Base-by-base conservation (phyloP, 2,888 invertebrate species). In the Aleiodes testaceus region DNA sequence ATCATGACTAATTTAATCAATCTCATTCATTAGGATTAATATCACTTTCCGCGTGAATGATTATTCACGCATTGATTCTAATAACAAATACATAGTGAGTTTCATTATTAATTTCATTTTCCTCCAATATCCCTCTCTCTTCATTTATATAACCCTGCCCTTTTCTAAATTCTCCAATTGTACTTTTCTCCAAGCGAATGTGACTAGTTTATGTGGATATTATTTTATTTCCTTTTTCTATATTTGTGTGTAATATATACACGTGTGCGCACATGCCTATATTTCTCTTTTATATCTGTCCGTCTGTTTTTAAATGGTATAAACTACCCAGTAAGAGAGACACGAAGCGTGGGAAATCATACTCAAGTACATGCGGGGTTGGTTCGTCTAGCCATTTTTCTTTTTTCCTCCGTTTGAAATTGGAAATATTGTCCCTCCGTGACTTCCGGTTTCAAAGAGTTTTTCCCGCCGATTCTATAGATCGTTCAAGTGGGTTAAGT, bases 1-100 rank as follows among this genome's bases (percentile, higher is more conserved):
- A 69, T 69, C 72, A 59, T 72, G 70, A 68, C 47, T 50, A 61
- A 52, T 44, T 53, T 55, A 66, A 69, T 63, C 30, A 66, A 45
- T 70, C 59, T 52, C 66, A 42, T 80, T 81, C 77, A 85, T 86
- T 87, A 87, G 83, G 84, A 87, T 85, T 87, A 87, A 87, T 87
- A 87, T 87, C 86, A 85, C 85, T 86, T 85, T 82, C 81, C 79
- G 78, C 80, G 79, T 79, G 80, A 81, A 66, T 30, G 4, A 36
- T 59, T 66, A 30, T 42, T 66, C 66, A 30, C 59, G 66, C 66
- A 52, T 50, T 53, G 55, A 55, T 18, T 66, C 53, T 67, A 67
- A 67, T 47, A 67, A 67, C 67, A 55, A 55, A 67, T 67, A 55
- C 67, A 67, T 50, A 42, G 42, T 59, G 14, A 36, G 50, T 69